Percentiles rank a stretch among this genome's conserved stretches.
These are phyloP conservation scores for Lasioglossum figueresi DNA, from an alignment of 2,888 invertebrate species.

Conservation along the genomic window DNA sequence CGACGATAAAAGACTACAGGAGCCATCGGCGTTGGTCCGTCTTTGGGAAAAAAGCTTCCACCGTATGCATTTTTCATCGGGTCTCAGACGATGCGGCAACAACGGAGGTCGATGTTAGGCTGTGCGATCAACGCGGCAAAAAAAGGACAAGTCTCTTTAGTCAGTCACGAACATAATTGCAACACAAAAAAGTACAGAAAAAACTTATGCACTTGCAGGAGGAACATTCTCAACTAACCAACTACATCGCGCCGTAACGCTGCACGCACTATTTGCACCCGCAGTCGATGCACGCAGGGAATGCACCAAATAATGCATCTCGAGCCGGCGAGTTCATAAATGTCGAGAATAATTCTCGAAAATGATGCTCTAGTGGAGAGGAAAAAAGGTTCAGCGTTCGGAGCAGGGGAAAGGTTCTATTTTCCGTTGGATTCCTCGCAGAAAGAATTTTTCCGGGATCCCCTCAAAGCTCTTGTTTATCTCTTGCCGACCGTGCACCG, in stretches of 20 bases:
- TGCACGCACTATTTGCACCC: background rate
- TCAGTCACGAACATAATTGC: too few relatives aligned
- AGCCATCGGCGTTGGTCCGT: background rate
- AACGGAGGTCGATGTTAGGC: background rate
- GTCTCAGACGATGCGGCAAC: background rate
- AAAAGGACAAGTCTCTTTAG: background rate
- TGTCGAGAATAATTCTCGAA: constrained; percentile 4
- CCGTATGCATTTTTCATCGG: constrained; percentile 3
- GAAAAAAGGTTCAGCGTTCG: background rate
- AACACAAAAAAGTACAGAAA: background rate
- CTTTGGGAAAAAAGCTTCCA: background rate
- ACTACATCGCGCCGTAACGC: background rate
- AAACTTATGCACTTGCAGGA: too few relatives aligned
- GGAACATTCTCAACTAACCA: background rate
- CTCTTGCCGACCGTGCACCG: constrained; percentile 4
- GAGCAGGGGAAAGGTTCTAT: background rate
- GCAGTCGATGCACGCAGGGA: background rate
- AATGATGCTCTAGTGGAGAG: background rate
- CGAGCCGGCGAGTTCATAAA: background rate
- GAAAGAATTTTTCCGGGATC: background rate
- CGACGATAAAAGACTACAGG: background rate
- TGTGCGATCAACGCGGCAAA: background rate
- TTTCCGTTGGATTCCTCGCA: background rate
- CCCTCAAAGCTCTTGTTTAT: constrained; percentile 16
- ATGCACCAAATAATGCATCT: background rate